Evolutionary conservation across 2,113 vertebrate species (phyloP).

Genomic region (Hemichromis elongatus): DNA sequence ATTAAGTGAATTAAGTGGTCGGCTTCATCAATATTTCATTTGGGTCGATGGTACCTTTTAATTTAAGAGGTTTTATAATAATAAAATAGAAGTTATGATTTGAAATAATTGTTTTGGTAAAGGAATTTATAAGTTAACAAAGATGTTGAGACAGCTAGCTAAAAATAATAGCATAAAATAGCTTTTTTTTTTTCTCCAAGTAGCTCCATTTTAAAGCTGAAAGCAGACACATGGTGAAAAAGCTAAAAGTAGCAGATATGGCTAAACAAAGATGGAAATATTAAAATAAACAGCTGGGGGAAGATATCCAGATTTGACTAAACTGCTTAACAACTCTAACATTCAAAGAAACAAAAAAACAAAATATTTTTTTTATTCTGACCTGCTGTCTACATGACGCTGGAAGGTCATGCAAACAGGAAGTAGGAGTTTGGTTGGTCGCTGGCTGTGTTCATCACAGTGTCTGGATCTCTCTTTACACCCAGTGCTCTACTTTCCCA

Average conservation of each 20-base stretch:
- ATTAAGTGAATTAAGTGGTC: background rate
- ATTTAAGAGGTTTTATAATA: background rate
- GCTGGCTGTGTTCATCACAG: background rate
- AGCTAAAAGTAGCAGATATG: background rate
- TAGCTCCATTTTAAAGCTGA: background rate
- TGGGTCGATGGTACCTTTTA: background rate
- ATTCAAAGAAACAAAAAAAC: background rate
- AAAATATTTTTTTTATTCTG: background rate
- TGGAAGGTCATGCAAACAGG: background rate
- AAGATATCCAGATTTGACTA: background rate
- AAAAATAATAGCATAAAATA: background rate
- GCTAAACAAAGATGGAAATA: background rate
- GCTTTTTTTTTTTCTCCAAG: background rate
- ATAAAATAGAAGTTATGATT: background rate
- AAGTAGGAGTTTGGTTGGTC: background rate
- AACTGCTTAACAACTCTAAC: background rate
- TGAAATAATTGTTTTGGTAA: background rate
- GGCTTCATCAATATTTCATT: background rate
- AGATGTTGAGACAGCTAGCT: background rate
- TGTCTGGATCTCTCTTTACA: conserved; percentile 35
- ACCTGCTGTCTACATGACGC: background rate
- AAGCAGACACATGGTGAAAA: background rate
- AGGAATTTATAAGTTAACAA: too few species aligned
- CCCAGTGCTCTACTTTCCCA: background rate
- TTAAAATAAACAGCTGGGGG: background rate